phyloP scores from a whole-genome alignment of 2,797 vertebrate species.

The Pipistrellus pipistrellus region DNA sequence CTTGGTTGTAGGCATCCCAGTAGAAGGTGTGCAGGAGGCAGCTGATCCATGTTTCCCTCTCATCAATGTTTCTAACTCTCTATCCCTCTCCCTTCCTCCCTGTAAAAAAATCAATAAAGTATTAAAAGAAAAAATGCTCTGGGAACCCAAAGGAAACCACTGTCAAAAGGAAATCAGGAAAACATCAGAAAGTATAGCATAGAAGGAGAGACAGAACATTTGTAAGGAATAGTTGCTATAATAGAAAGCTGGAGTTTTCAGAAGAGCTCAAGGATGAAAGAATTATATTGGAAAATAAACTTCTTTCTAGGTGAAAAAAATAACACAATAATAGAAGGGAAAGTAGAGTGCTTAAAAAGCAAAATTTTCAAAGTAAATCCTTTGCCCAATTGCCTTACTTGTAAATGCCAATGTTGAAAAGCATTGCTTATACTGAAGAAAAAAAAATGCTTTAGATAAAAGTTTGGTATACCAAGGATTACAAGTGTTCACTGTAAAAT shows the following conservation, averaged over 20 bases:
- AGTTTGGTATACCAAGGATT: background rate
- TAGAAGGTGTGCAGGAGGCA: too few relatives aligned
- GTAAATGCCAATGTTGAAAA: slow-evolving; percentile 27
- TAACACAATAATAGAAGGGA: background rate
- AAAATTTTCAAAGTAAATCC: slow-evolving; percentile 13
- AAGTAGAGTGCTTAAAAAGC: background rate
- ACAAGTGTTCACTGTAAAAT: slow-evolving; percentile 52
- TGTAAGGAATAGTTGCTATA: background rate
- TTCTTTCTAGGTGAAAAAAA: slow-evolving; percentile 28
- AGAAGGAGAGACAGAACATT: background rate
- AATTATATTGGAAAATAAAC: background rate
- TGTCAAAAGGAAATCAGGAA: slow-evolving; percentile 13
- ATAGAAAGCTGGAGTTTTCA: background rate
- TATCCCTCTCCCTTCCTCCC: too few relatives aligned
- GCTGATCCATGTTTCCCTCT: too few relatives aligned
- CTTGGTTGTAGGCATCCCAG: too few relatives aligned
- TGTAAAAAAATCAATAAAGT: too few relatives aligned
- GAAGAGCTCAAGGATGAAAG: background rate
- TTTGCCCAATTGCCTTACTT: background rate
- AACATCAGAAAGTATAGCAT: background rate
- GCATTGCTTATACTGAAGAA: slow-evolving; percentile 1
- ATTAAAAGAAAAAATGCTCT: background rate
- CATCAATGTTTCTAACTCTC: too few relatives aligned
- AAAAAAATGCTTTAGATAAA: slow-evolving; percentile 34
- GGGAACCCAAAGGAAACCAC: background rate